Conservation (phyloP, 1,140 invertebrate species). For the Frieseomelitta varia region DNA sequence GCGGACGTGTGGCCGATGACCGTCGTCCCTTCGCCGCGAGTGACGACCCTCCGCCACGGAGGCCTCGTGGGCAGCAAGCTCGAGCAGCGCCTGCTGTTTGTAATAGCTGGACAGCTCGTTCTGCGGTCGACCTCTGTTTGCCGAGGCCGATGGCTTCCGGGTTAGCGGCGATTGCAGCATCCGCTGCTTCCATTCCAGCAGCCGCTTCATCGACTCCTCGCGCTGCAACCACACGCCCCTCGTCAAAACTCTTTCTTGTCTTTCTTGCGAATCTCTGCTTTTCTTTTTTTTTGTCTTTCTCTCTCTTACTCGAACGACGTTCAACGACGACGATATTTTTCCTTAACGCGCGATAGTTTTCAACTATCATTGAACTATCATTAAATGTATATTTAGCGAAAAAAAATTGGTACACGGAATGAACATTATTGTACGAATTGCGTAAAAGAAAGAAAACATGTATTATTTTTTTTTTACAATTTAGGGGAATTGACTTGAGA, state of each 20-base stretch:
- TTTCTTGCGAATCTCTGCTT: background rate
- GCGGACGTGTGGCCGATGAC: constrained; percentile 76
- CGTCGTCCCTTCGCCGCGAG: constrained; percentile 75
- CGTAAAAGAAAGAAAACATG: no score
- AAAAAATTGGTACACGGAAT: no score
- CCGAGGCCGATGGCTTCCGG: constrained; percentile 86
- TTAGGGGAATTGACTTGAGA: no score
- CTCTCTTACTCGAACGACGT: no score
- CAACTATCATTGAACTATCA: no score
- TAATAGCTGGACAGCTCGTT: constrained; percentile 81
- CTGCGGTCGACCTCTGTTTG: constrained; percentile 77
- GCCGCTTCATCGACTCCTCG: constrained; percentile 94
- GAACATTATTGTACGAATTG: no score
- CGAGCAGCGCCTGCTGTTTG: constrained; percentile 78
- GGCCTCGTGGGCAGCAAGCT: constrained; percentile 74
- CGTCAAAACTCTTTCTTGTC: no score
- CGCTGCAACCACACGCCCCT: constrained; percentile 81
- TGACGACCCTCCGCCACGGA: constrained; percentile 69
- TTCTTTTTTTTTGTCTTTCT: background rate
- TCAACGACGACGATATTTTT: no score
- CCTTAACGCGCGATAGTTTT: no score
- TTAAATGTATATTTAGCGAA: no score
- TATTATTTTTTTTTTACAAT: no score
- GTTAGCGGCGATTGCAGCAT: constrained; percentile 95
- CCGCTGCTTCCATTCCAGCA: constrained; percentile 95